These are phyloP conservation scores for Enteromius treurensis DNA, from an alignment of 2,797 vertebrate species.

Conservation along the genomic window DNA sequence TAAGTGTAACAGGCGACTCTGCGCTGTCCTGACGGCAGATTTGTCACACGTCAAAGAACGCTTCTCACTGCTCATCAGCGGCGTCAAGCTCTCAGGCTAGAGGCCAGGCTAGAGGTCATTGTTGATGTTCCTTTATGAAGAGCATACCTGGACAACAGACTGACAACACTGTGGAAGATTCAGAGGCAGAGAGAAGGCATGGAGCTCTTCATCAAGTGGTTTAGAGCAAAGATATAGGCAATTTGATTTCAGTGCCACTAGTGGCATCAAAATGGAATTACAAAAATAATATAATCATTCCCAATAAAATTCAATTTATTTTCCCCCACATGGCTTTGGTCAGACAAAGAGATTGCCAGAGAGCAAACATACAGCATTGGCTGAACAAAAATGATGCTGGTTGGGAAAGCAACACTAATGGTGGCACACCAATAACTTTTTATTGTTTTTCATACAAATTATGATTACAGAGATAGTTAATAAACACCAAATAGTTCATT, in stretches of 20 bases:
- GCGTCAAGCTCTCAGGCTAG: conserved; percentile 20
- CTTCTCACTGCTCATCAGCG: conserved; percentile 12
- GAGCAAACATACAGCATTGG: neutral
- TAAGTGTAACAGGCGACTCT: conserved; percentile 48
- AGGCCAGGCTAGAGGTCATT: conserved; percentile 42
- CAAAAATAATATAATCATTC: neutral
- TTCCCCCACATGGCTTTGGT: neutral
- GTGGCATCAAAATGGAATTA: conserved; percentile 4
- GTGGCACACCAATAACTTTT: neutral
- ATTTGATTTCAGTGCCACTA: neutral
- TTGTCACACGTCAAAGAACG: conserved; percentile 45
- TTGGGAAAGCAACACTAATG: neutral
- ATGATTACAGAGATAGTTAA: neutral
- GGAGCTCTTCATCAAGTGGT: neutral
- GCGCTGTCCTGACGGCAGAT: conserved; percentile 34
- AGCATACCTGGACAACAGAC: conserved; percentile 38
- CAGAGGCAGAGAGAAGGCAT: conserved; percentile 29
- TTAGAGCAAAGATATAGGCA: neutral
- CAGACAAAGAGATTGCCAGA: neutral
- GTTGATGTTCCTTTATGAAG: conserved; percentile 46
- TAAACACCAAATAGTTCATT: neutral
- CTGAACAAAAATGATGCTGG: neutral
- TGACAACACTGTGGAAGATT: conserved; percentile 5
- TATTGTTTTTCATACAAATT: neutral
- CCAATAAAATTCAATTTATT: neutral